phyloP scores from a whole-genome alignment of 2,888 invertebrate species.

The Tineola bisselliella region DNA sequence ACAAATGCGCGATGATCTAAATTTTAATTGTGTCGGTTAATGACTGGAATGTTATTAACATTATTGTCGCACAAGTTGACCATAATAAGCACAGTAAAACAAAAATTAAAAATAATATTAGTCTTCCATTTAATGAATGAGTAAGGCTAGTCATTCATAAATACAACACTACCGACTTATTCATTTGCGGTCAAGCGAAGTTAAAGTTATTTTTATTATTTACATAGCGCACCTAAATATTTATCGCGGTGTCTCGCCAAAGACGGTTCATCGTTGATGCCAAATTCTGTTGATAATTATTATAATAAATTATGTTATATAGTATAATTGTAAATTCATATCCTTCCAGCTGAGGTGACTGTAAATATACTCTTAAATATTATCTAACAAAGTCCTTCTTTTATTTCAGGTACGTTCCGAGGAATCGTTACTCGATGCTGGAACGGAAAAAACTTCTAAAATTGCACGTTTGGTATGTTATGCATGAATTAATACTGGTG shows the following conservation, averaged over 20 bases:
- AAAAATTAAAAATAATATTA: too few relatives aligned
- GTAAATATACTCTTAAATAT: too few relatives aligned
- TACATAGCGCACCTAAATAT: too few relatives aligned
- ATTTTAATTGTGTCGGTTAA: background rate
- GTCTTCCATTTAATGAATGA: background rate
- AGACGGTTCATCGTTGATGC: too few relatives aligned
- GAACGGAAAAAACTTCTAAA: constrained; percentile 47
- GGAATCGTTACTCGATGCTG: constrained; percentile 44
- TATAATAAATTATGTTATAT: too few relatives aligned
- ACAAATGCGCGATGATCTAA: background rate
- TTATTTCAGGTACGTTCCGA: constrained; percentile 61
- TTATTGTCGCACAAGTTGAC: background rate
- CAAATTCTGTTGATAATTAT: too few relatives aligned
- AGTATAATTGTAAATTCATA: too few relatives aligned
- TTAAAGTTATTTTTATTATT: too few relatives aligned
- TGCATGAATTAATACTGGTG: constrained; percentile 8
- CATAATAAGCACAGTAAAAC: background rate
- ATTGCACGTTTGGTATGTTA: constrained; percentile 58
- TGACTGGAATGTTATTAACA: background rate
- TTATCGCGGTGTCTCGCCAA: too few relatives aligned
- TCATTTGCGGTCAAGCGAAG: too few relatives aligned
- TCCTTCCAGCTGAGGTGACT: too few relatives aligned
- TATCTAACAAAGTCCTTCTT: background rate
- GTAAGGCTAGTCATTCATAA: background rate
- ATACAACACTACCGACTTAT: too few relatives aligned